phyloP scores from a whole-genome alignment of 2,113 vertebrate species.

The Rhinolophus ferrumequinum region DNA sequence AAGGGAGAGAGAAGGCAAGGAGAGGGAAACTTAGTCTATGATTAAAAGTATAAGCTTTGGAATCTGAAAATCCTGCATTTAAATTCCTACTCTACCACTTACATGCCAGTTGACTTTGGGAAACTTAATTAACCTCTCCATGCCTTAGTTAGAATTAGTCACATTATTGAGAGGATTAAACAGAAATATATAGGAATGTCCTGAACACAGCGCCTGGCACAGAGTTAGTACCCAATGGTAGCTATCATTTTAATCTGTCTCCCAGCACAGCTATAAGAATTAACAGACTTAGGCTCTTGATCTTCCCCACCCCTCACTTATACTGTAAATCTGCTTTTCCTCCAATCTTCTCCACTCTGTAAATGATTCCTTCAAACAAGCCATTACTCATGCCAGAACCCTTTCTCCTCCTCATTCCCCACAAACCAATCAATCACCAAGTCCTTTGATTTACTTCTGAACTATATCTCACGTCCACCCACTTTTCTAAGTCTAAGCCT shows the following conservation, averaged over 20 bases:
- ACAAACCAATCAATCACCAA: not conserved
- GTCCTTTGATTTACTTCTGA: not conserved
- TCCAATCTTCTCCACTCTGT: not conserved
- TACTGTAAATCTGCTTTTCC: not conserved
- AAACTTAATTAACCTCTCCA: not conserved
- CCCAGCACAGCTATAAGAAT: not conserved
- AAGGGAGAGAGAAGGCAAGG: not conserved
- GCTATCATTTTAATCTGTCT: not conserved
- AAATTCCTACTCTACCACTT: not conserved
- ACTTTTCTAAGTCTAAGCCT: not conserved
- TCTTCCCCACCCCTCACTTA: not conserved
- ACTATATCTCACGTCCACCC: not conserved
- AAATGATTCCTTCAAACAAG: not conserved
- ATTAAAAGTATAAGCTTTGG: not conserved
- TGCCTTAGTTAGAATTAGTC: not conserved
- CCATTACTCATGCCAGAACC: not conserved
- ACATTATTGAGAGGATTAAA: not conserved
- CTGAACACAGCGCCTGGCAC: not conserved
- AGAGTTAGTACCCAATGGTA: not conserved
- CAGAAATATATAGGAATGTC: not conserved
- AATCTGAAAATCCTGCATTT: conserved; percentile 39
- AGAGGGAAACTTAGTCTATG: not conserved
- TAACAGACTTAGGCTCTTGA: not conserved
- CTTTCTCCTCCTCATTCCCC: not conserved
- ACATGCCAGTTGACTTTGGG: not conserved